These are phyloP conservation scores for Gorsachius goisagi DNA, from an alignment of 2,113 vertebrate genomes.

Conservation along the genomic window DNA sequence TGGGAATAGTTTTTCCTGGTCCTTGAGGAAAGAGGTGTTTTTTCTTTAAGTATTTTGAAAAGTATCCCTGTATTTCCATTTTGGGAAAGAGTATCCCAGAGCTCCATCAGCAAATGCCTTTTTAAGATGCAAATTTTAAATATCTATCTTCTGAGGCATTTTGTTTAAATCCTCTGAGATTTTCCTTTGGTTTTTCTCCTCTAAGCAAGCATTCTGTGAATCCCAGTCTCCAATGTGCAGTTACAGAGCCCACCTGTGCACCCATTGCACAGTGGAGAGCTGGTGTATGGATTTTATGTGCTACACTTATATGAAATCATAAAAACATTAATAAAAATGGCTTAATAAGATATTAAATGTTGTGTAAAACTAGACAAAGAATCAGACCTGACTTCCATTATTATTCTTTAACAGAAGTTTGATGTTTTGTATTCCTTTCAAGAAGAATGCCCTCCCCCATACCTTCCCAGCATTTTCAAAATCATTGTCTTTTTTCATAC, in stretches of 20 bases:
- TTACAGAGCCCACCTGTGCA: background rate
- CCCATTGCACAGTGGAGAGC: background rate
- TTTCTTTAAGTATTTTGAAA: background rate
- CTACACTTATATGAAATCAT: background rate
- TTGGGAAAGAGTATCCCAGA: background rate
- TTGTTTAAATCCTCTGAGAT: background rate
- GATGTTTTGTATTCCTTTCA: background rate
- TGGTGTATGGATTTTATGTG: background rate
- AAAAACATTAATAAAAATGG: background rate
- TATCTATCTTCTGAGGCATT: background rate
- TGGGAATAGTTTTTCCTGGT: background rate
- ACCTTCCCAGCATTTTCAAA: background rate
- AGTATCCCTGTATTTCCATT: background rate
- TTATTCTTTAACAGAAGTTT: background rate
- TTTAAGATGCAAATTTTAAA: background rate
- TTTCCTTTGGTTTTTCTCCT: background rate
- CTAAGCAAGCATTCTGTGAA: background rate
- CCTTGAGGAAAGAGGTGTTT: background rate
- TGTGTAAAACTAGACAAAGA: background rate
- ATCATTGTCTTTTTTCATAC: slow-evolving; percentile 39
- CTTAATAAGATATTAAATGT: background rate
- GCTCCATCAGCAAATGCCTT: background rate
- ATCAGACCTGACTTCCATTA: background rate
- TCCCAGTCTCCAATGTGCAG: background rate
- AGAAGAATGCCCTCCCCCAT: background rate